Percentiles rank a stretch among this genome's conserved stretches.
Conservation (phyloP, 2,888 invertebrate genomes). For the Leucoptera coffeella region DNA sequence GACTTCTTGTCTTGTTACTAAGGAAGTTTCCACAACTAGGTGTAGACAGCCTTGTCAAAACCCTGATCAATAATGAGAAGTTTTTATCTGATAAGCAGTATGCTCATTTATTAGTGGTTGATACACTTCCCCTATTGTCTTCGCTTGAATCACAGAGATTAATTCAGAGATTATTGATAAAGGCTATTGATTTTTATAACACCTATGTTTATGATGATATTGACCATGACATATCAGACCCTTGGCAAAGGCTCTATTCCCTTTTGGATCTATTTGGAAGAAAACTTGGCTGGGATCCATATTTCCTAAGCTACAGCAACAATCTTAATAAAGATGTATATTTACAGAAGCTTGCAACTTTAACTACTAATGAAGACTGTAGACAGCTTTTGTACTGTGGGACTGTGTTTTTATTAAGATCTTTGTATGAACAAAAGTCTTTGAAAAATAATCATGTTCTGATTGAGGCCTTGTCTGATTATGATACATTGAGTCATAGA, state of each 20-base stretch:
- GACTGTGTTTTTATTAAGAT: constrained; percentile 66
- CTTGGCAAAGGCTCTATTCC: constrained; percentile 77
- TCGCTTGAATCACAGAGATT: constrained; percentile 59
- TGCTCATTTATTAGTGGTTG: constrained; percentile 73
- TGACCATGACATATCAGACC: constrained; percentile 64
- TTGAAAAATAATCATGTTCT: constrained; percentile 42
- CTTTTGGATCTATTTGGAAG: constrained; percentile 72
- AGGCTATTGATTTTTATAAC: constrained; percentile 73
- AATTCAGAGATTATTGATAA: constrained; percentile 64
- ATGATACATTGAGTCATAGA: constrained; percentile 50
- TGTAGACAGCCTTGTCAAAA: constrained; percentile 82
- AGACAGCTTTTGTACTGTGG: constrained; percentile 71
- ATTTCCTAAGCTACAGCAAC: constrained; percentile 57
- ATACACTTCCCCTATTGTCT: constrained; percentile 75
- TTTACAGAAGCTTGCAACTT: constrained; percentile 64
- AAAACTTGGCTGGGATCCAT: constrained; percentile 78
- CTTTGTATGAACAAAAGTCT: constrained; percentile 65
- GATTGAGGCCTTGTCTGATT: constrained; percentile 26
- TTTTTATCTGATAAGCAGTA: constrained; percentile 74
- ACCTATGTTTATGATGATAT: constrained; percentile 47
- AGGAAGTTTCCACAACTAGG: constrained; percentile 83
- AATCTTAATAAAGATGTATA: constrained; percentile 66
- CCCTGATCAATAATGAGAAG: constrained; percentile 77
- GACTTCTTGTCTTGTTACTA: constrained; percentile 70
- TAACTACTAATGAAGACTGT: constrained; percentile 49